Evolutionary conservation across 2,113 vertebrate species (phyloP).

Genomic region (Todiramphus chloris): DNA sequence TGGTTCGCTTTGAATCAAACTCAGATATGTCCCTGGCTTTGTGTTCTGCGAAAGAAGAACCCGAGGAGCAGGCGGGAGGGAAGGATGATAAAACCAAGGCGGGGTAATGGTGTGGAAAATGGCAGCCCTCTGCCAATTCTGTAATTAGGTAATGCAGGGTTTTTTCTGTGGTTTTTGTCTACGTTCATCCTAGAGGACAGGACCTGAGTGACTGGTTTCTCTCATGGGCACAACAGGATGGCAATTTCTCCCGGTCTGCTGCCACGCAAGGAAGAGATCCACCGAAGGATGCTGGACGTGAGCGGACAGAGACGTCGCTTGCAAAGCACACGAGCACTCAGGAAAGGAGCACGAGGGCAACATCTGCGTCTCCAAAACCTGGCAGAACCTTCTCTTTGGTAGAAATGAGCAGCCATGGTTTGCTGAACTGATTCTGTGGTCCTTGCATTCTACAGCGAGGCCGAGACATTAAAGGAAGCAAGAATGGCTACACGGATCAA

Average conservation of each 20-base stretch:
- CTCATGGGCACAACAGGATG: not conserved
- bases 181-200: not conserved
- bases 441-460: constrained; percentile 2
- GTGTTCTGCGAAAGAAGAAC: not conserved
- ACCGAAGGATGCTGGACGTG: not conserved
- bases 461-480: constrained; percentile 24
- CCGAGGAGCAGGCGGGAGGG: not conserved
- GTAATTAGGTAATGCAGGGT: not conserved
- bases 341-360: not conserved
- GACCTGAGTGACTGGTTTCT: not conserved
- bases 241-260: not conserved
- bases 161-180: not conserved
- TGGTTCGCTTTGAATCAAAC: not conserved
- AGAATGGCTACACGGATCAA: constrained; percentile 54
- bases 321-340: not conserved
- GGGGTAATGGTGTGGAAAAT: not conserved
- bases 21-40: not conserved
- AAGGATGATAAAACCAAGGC: not conserved
- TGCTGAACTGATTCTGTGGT: not conserved
- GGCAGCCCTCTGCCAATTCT: not conserved
- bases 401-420: not conserved
- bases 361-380: not conserved
- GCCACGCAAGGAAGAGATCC: not conserved
- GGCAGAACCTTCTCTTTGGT: not conserved
- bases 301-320: not conserved